Percentiles rank a stretch among this genome's conserved stretches.
Evolutionary conservation across 92 coral and sea anemone species (phyloP).

Genomic region (Phenganax subtilis): DNA sequence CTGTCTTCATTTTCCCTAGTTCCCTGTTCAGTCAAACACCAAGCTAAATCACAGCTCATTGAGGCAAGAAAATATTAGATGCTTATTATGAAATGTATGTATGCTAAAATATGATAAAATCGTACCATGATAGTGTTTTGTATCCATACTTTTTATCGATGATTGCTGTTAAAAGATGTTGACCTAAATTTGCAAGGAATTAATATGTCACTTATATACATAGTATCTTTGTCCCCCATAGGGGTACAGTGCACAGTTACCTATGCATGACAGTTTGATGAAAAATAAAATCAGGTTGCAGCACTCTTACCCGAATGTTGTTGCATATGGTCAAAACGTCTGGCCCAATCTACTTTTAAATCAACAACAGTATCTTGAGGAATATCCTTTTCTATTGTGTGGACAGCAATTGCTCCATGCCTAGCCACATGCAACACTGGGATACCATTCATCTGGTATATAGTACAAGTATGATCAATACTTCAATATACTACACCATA

Average conservation of each 20-base stretch:
- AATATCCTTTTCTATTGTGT: constrained; percentile 56
- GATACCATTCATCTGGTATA: constrained; percentile 72
- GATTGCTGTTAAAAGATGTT: constrained; percentile 83
- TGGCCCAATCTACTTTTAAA: constrained; percentile 74
- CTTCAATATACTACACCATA: no score
- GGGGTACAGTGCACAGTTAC: not conserved
- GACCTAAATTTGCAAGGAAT: constrained; percentile 51
- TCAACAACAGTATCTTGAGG: constrained; percentile 71
- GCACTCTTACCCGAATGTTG: constrained; percentile 81
- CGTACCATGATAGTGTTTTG: constrained; percentile 86
- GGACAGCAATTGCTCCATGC: constrained; percentile 69
- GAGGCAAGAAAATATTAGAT: no score
- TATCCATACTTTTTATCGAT: constrained; percentile 91
- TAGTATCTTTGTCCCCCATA: not conserved
- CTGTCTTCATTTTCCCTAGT: constrained; percentile 70
- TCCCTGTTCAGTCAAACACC: constrained; percentile 55
- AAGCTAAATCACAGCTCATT: no score
- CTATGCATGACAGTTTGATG: not conserved
- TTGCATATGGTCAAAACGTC: constrained; percentile 99
- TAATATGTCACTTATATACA: not conserved
- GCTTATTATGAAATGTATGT: no score
- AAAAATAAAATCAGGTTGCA: not conserved
- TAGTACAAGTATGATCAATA: not conserved
- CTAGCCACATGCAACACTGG: constrained; percentile 71
- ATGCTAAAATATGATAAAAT: no score